phyloP scores from a whole-genome alignment of 2,797 vertebrate genomes.

The Anomalospiza imberbis region DNA sequence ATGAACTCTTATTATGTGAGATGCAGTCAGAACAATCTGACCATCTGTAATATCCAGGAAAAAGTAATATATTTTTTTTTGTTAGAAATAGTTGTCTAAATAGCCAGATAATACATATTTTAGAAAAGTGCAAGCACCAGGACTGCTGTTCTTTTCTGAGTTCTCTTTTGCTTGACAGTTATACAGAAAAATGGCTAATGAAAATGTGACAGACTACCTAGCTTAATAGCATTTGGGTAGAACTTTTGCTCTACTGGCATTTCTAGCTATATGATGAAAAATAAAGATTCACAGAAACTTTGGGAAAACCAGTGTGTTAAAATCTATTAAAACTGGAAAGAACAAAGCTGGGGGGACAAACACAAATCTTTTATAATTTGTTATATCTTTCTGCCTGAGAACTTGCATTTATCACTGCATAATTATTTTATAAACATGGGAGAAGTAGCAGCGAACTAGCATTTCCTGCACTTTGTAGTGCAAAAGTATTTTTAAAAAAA shows the following conservation, averaged over 20 bases:
- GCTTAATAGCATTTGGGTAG: background rate
- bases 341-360: background rate
- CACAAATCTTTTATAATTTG: background rate
- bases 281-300: background rate
- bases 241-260: background rate
- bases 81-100: background rate
- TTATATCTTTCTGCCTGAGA: conserved; percentile 21
- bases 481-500: background rate
- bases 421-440: background rate
- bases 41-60: background rate
- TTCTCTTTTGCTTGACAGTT: background rate
- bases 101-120: background rate
- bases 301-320: background rate
- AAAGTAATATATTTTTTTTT: background rate
- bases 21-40: background rate
- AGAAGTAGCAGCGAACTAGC: conserved; percentile 2
- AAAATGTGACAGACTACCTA: background rate
- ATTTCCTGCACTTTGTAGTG: conserved; percentile 34
- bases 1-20: background rate
- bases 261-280: background rate
- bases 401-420: background rate
- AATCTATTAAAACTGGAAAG: background rate
- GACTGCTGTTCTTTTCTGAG: background rate
- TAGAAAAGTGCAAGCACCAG: background rate
- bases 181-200: background rate